These are phyloP conservation scores for Candidula unifasciata DNA, from an alignment of 2,888 invertebrate species.

Conservation along the genomic window DNA sequence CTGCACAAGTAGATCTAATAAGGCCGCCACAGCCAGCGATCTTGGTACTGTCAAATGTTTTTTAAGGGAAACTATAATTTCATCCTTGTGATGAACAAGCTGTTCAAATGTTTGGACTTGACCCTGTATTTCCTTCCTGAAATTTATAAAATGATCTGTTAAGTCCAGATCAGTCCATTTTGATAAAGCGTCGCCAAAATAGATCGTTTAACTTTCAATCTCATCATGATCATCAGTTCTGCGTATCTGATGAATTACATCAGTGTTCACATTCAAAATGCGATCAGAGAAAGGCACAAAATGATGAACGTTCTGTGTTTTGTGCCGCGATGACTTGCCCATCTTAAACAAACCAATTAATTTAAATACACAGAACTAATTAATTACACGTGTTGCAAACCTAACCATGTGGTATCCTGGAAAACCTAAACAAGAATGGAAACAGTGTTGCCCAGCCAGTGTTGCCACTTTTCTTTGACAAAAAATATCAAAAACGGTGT, in stretches of 20 bases:
- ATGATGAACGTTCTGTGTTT: constrained; percentile 45
- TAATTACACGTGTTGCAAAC: too few relatives aligned
- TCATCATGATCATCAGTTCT: constrained; percentile 80
- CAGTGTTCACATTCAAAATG: constrained; percentile 89
- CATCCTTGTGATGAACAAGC: constrained; percentile 85
- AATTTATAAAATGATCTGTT: constrained; percentile 87
- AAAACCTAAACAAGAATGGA: too few relatives aligned
- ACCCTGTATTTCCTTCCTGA: constrained; percentile 86
- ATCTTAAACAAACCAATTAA: background rate
- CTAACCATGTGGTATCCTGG: too few relatives aligned
- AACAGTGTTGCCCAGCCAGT: too few relatives aligned
- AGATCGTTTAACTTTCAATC: constrained; percentile 84
- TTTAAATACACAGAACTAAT: too few relatives aligned
- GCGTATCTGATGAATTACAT: constrained; percentile 90
- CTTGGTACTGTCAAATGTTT: constrained; percentile 86
- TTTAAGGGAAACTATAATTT: constrained; percentile 84
- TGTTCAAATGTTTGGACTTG: constrained; percentile 89
- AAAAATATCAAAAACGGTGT: too few relatives aligned
- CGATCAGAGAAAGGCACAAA: constrained; percentile 89
- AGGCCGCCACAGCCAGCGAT: constrained; percentile 86
- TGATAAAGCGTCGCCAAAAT: constrained; percentile 88
- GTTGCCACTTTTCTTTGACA: too few relatives aligned
- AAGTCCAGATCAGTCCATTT: constrained; percentile 94
- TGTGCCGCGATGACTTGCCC: constrained; percentile 49
- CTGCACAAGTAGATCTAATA: constrained; percentile 90